phyloP scores from a whole-genome alignment of 2,113 vertebrate species.

The Pomatorhinus ruficollis region DNA sequence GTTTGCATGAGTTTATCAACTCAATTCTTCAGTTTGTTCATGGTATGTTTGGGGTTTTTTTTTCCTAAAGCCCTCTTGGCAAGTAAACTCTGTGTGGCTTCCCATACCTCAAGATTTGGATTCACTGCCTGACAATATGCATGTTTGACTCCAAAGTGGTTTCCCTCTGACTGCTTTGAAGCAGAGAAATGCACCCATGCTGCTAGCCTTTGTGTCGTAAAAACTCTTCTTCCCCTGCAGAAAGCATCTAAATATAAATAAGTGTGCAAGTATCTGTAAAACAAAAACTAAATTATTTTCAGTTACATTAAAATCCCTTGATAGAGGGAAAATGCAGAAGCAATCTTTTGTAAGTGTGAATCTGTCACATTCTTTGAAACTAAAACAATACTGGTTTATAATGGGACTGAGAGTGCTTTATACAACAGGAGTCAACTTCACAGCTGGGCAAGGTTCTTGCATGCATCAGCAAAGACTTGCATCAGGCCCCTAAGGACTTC shows the following conservation, averaged over 20 bases:
- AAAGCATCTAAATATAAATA: background rate
- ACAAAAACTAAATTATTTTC: background rate
- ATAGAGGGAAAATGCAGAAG: background rate
- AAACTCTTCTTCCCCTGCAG: background rate
- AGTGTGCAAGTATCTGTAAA: background rate
- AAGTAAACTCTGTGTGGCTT: background rate
- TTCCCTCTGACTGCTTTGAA: background rate
- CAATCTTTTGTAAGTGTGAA: background rate
- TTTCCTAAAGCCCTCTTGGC: background rate
- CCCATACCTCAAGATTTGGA: fast-evolving
- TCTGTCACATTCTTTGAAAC: background rate
- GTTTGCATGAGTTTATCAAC: background rate
- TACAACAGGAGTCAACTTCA: background rate
- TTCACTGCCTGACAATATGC: background rate
- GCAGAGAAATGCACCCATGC: background rate
- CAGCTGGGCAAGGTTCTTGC: background rate
- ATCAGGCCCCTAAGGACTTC: background rate
- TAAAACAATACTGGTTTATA: background rate
- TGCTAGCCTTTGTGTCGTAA: background rate
- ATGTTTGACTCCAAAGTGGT: background rate
- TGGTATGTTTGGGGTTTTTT: background rate
- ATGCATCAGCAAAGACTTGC: background rate
- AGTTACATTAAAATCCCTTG: background rate
- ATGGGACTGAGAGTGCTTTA: background rate
- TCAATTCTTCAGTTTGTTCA: background rate